These are phyloP conservation scores for Tor tambroides DNA, from an alignment of 2,113 vertebrate genomes.

Conservation along the genomic window DNA sequence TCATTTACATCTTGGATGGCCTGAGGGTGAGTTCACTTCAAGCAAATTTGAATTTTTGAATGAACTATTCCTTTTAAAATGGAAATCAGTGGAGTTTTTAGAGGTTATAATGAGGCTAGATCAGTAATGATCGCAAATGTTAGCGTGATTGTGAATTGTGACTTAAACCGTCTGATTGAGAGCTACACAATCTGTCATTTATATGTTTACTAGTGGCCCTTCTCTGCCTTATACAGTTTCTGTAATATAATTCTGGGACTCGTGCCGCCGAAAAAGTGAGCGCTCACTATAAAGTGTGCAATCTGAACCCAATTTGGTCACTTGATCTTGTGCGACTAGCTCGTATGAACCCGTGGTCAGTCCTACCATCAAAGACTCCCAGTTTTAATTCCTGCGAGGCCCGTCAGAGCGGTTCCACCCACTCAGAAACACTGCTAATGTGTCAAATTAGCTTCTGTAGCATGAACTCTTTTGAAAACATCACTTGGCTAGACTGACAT, in stretches of 20 bases:
- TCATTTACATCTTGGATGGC: too few relatives aligned
- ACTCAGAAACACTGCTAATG: slow-evolving; percentile 21
- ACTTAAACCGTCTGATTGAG: background rate
- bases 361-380: background rate
- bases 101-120: background rate
- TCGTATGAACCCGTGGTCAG: background rate
- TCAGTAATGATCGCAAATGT: too few relatives aligned
- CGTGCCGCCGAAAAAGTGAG: background rate
- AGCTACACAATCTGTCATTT: background rate
- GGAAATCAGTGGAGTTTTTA: background rate
- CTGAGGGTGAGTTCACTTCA: background rate
- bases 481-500: slow-evolving; percentile 16
- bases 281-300: background rate
- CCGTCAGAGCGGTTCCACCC: background rate
- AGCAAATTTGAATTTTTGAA: too few relatives aligned
- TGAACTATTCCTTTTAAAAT: background rate
- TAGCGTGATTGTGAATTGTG: background rate
- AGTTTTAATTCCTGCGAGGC: background rate
- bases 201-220: background rate
- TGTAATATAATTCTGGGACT: background rate
- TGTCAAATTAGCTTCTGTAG: slow-evolving; percentile 14
- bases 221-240: background rate
- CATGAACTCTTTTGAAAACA: slow-evolving; percentile 24
- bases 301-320: slow-evolving; percentile 1
- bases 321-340: background rate